A percentile compares a stretch with the other conserved stretches of the same genome.
phyloP scores from a whole-genome alignment of 2,113 vertebrate genomes.

The Dascyllus trimaculatus region DNA sequence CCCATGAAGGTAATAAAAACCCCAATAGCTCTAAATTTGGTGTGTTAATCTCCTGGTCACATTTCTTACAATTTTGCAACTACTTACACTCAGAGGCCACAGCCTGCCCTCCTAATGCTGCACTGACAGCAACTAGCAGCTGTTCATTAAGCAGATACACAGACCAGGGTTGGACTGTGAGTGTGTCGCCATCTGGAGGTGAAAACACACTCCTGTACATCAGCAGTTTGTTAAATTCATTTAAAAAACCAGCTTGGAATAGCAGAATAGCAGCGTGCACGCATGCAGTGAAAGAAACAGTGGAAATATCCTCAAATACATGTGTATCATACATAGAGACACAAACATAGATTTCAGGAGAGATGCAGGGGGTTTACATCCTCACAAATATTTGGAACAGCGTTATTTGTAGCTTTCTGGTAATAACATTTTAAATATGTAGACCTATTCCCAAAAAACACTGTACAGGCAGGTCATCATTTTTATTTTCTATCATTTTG shows the following conservation, averaged over 20 bases:
- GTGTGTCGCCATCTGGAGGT: constrained; percentile 70
- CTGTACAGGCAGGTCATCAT: too few species aligned
- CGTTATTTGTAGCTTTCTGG: too few species aligned
- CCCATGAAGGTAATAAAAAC: too few species aligned
- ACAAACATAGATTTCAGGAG: too few species aligned
- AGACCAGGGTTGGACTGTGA: not conserved
- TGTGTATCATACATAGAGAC: too few species aligned
- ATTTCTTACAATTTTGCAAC: not conserved
- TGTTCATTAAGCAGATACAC: constrained; percentile 11
- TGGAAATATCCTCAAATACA: too few species aligned
- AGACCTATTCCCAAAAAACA: too few species aligned
- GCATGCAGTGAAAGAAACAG: too few species aligned
- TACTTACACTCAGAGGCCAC: not conserved
- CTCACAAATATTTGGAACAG: too few species aligned
- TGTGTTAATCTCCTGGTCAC: not conserved
- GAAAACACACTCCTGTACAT: not conserved
- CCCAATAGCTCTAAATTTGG: not conserved
- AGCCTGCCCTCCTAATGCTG: not conserved
- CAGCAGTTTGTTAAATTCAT: not conserved
- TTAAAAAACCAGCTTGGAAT: not conserved
- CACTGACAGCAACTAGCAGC: constrained; percentile 4
- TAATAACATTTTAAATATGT: too few species aligned
- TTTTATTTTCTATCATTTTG: too few species aligned
- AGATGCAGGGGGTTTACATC: too few species aligned
- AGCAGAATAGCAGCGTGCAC: not conserved